Conservation (phyloP, 2,797 vertebrate species). For the Gymnoscopelus microlampas region DNA sequence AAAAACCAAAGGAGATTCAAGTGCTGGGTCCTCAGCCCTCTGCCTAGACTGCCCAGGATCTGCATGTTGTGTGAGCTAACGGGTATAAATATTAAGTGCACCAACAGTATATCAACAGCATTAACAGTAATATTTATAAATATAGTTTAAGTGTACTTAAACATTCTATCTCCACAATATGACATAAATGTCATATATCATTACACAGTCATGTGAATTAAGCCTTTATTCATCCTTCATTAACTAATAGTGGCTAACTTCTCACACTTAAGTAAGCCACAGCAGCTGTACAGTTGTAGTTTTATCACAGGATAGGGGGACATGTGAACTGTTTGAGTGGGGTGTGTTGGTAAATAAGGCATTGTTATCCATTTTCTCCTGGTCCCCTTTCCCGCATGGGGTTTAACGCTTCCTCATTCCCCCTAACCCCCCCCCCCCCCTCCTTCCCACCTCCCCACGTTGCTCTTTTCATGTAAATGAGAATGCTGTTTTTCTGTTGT, state of each 20-base stretch:
- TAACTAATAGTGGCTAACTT: conserved; percentile 9
- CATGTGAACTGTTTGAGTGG: conserved; percentile 62
- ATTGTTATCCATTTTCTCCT: conserved; percentile 80
- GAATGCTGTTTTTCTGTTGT: conserved; percentile 84
- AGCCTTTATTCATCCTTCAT: conserved; percentile 21
- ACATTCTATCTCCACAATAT: too few species aligned
- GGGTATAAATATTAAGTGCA: too few species aligned
- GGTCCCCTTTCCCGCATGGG: conserved; percentile 74
- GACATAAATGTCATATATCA: not conserved
- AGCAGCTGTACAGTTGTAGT: conserved; percentile 47
- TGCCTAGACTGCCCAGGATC: too few species aligned
- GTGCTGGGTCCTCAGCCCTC: too few species aligned
- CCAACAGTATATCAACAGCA: too few species aligned
- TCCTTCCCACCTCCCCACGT: conserved; percentile 52
- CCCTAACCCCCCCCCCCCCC: conserved; percentile 35
- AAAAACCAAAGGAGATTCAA: too few species aligned
- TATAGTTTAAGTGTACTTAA: too few species aligned
- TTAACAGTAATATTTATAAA: too few species aligned
- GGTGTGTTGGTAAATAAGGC: conserved; percentile 68
- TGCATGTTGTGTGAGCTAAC: too few species aligned
- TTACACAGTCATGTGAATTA: not conserved
- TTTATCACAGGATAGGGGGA: conserved; percentile 76
- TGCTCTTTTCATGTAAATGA: conserved; percentile 88
- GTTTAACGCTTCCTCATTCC: conserved; percentile 51
- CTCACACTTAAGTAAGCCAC: conserved; percentile 26